phyloP scores from a whole-genome alignment of 2,888 invertebrate genomes.

The Diadromus collaris region DNA sequence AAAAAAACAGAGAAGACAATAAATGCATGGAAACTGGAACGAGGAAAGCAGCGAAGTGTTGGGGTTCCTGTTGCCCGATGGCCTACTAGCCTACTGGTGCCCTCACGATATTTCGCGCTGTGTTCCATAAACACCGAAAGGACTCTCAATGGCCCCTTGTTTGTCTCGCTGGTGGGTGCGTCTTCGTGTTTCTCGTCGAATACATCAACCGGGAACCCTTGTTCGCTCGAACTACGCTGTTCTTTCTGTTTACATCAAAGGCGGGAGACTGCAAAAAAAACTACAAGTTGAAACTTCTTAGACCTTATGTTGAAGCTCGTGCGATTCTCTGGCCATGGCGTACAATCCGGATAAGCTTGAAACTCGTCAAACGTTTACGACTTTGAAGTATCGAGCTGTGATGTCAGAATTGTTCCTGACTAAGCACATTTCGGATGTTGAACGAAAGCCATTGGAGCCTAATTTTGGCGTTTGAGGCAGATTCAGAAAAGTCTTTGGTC shows the following conservation, averaged over 20 bases:
- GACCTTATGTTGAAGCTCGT: too few relatives aligned
- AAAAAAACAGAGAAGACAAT: slow-evolving; percentile 10
- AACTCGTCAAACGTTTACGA: too few relatives aligned
- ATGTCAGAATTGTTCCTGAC: too few relatives aligned
- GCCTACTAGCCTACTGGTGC: slow-evolving; percentile 31
- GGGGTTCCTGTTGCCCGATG: slow-evolving; percentile 53
- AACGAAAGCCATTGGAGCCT: too few relatives aligned
- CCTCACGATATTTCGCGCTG: slow-evolving; percentile 15
- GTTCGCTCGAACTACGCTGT: slow-evolving; percentile 37
- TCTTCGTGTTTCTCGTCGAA: slow-evolving; percentile 39
- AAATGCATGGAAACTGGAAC: slow-evolving; percentile 23
- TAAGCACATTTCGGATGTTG: too few relatives aligned
- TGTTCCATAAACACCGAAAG: slow-evolving; percentile 23
- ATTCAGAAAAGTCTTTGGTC: too few relatives aligned
- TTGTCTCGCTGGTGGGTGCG: slow-evolving; percentile 1
- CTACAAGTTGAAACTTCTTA: slow-evolving; percentile 18
- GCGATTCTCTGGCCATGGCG: slow-evolving; percentile 32
- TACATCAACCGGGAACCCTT: slow-evolving; percentile 40
- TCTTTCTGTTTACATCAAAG: slow-evolving; percentile 29
- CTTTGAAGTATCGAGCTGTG: too few relatives aligned
- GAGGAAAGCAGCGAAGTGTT: slow-evolving; percentile 42
- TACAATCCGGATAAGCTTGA: slow-evolving; percentile 64
- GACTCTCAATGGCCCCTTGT: slow-evolving; percentile 13
- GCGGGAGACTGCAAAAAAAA: slow-evolving; percentile 7
- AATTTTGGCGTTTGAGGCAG: too few relatives aligned